These are phyloP conservation scores for Teleogryllus occipitalis DNA, from an alignment of 1,140 invertebrate genomes.

Conservation along the genomic window DNA sequence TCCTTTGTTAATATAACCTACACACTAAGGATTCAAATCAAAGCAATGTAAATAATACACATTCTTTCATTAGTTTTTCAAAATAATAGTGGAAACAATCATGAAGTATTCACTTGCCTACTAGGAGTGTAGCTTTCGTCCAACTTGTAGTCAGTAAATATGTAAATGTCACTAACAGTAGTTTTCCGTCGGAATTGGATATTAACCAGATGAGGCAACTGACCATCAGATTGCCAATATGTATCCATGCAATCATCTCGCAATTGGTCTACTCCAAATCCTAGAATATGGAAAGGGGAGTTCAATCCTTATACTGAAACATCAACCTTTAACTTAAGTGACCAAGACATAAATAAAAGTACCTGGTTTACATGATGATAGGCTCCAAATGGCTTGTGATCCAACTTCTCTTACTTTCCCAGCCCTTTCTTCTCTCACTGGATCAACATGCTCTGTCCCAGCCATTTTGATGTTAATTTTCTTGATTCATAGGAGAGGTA, in stretches of 20 bases:
- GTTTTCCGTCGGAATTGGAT: constrained; percentile 96
- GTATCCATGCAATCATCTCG: constrained; percentile 91
- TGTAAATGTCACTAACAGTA: constrained; percentile 88
- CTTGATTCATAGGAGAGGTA: no score
- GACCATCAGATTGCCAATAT: constrained; percentile 99
- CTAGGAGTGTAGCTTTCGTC: constrained; percentile 99
- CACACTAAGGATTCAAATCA: no score
- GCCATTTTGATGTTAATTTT: constrained; percentile 3
- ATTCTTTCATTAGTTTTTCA: no score
- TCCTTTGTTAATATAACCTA: no score
- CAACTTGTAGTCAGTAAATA: constrained; percentile 95
- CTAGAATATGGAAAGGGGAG: constrained; percentile 39
- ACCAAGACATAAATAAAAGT: constrained; percentile 18
- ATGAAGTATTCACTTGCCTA: constrained; percentile 41
- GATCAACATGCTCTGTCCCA: constrained; percentile 39
- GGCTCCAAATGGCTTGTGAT: constrained; percentile 92
- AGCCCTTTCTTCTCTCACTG: constrained; percentile 59
- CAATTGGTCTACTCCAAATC: constrained; percentile 95
- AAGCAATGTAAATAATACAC: no score
- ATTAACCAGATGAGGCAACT: constrained; percentile 94
- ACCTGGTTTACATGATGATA: constrained; percentile 97
- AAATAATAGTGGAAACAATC: constrained; percentile 21
- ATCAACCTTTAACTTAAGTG: background rate
- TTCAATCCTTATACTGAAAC: background rate
- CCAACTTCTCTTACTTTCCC: constrained; percentile 88